A percentile compares a stretch with the other conserved stretches of the same genome.
phyloP scores from a whole-genome alignment of 2,888 invertebrate species.

The Globia sparganii region DNA sequence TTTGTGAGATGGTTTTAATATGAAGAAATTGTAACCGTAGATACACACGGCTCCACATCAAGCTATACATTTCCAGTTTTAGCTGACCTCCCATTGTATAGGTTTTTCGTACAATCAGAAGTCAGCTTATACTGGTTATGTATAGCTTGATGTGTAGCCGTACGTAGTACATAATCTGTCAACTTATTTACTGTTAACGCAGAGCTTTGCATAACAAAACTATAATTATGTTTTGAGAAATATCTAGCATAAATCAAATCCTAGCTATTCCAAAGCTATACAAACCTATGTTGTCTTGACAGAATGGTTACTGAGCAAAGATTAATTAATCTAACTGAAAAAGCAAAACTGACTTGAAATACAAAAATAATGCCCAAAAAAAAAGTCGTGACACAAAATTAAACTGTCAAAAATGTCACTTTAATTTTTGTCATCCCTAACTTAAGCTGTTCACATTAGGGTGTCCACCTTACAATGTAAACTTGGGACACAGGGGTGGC shows the following conservation, averaged over 20 bases:
- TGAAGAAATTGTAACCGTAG: too few species aligned
- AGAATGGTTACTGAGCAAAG: too few species aligned
- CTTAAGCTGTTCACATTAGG: slow-evolving; percentile 87
- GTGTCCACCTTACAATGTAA: slow-evolving; percentile 89
- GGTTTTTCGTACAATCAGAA: too few species aligned
- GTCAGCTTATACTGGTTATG: too few species aligned
- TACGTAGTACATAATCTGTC: too few species aligned
- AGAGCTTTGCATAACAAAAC: background rate
- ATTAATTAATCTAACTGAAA: background rate
- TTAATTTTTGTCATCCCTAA: slow-evolving; percentile 76
- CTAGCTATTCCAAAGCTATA: background rate
- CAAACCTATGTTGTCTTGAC: background rate
- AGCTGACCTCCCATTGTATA: too few species aligned
- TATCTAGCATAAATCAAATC: background rate
- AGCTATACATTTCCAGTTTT: too few species aligned
- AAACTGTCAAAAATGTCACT: slow-evolving; percentile 22
- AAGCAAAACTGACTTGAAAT: background rate
- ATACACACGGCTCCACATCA: too few species aligned
- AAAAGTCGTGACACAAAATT: slow-evolving; percentile 1
- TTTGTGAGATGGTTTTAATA: background rate
- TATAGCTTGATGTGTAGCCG: too few species aligned
- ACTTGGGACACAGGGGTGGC: slow-evolving; percentile 83
- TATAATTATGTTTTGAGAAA: background rate
- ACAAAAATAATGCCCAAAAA: background rate
- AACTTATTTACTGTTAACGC: too few species aligned